These are phyloP conservation scores for Geophilus truncorum DNA, from an alignment of 2,888 invertebrate species.

Conservation along the genomic window DNA sequence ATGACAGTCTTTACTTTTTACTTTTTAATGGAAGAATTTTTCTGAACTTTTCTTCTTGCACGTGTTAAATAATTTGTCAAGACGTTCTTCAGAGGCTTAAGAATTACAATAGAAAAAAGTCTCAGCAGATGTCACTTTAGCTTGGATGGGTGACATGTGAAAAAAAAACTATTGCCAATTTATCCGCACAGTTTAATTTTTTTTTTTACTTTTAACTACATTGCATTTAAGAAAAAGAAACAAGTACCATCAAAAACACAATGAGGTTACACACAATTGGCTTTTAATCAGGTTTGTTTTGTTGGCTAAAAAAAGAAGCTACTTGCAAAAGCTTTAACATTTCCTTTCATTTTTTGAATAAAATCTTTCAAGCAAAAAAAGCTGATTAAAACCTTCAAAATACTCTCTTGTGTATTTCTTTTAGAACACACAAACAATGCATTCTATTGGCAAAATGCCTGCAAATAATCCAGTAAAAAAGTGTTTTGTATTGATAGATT, in stretches of 20 bases:
- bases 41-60: too few relatives aligned
- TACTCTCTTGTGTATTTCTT: background rate
- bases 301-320: too few relatives aligned
- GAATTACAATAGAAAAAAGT: too few relatives aligned
- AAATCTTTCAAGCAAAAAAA: background rate
- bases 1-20: too few relatives aligned
- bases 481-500: background rate
- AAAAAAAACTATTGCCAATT: background rate
- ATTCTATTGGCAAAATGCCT: background rate
- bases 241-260: background rate
- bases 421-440: background rate
- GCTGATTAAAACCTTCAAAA: background rate
- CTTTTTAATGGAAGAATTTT: too few relatives aligned
- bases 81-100: too few relatives aligned
- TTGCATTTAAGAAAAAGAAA: too few relatives aligned
- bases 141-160: background rate
- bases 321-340: too few relatives aligned
- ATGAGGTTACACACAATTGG: background rate
- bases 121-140: too few relatives aligned
- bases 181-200: background rate
- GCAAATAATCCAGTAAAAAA: background rate
- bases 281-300: too few relatives aligned
- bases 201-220: too few relatives aligned
- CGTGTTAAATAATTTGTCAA: too few relatives aligned
- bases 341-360: background rate